A percentile compares a stretch with the other conserved stretches of the same genome.
Evolutionary conservation across 2,797 vertebrate species (phyloP).

Genomic region (Coranthus polyacanthus): DNA sequence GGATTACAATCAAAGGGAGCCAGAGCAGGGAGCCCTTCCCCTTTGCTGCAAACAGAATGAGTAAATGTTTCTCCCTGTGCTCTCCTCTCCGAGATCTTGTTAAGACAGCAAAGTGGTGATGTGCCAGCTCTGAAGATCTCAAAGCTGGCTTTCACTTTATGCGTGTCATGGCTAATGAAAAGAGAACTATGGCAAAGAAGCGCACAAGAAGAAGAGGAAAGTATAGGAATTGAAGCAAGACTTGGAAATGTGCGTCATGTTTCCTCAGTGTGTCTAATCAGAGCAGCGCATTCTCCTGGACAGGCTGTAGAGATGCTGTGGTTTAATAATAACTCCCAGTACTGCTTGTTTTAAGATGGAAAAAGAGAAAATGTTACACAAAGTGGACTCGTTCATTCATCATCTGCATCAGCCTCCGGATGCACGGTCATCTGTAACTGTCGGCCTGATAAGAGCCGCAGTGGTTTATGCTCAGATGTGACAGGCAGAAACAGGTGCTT

Average conservation of each 20-base stretch:
- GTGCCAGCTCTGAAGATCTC: constrained; percentile 57
- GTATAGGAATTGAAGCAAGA: constrained; percentile 52
- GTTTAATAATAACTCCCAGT: constrained; percentile 64
- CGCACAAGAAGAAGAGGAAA: constrained; percentile 40
- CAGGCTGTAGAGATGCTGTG: constrained; percentile 30
- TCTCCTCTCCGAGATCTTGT: constrained; percentile 53
- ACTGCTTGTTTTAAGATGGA: constrained; percentile 30
- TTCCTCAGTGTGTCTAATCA: constrained; percentile 61
- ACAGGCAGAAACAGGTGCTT: constrained; percentile 70
- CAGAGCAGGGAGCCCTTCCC: constrained; percentile 66
- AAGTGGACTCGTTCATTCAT: constrained; percentile 59
- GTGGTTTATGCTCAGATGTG: constrained; percentile 69
- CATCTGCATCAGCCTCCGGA: constrained; percentile 60
- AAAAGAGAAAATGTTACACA: constrained; percentile 31
- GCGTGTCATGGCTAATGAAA: constrained; percentile 65
- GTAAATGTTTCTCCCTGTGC: constrained; percentile 71
- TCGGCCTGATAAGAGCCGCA: constrained; percentile 62
- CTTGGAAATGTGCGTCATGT: constrained; percentile 33
- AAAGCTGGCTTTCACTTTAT: constrained; percentile 40
- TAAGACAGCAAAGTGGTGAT: constrained; percentile 62
- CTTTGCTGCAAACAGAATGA: constrained; percentile 79
- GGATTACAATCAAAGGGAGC: constrained; percentile 80
- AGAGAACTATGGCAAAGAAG: constrained; percentile 54
- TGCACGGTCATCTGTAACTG: constrained; percentile 74
- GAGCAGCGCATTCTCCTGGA: constrained; percentile 28